A percentile compares a stretch with the other conserved stretches of the same genome.
Conservation (phyloP, 2,888 invertebrate genomes). For the Candidula unifasciata region DNA sequence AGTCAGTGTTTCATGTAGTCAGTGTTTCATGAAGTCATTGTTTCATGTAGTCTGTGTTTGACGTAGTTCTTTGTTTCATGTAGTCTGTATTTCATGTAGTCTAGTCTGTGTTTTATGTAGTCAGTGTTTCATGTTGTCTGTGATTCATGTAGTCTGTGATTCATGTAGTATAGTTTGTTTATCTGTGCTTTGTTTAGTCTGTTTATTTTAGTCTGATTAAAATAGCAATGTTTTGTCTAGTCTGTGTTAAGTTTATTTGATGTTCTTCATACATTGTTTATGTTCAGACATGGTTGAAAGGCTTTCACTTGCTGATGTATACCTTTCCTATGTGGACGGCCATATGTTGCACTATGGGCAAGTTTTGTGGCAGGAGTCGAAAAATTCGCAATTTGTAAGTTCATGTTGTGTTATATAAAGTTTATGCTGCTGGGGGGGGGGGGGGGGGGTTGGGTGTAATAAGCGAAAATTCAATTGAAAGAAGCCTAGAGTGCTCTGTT, state of each 20-base stretch:
- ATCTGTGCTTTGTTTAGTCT: background rate
- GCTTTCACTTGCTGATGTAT: slow-evolving; percentile 65
- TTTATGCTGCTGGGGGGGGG: background rate
- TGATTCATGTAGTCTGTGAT: too few relatives aligned
- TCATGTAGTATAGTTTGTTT: background rate
- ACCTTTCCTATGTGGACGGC: slow-evolving; percentile 71
- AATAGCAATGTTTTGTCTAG: background rate
- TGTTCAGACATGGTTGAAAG: slow-evolving; percentile 63
- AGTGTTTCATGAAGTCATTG: too few relatives aligned
- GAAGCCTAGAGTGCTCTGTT: background rate
- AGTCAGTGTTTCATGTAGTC: too few relatives aligned
- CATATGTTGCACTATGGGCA: slow-evolving; percentile 70
- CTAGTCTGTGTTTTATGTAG: too few relatives aligned
- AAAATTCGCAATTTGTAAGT: slow-evolving; percentile 70
- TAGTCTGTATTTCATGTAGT: too few relatives aligned
- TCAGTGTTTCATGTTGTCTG: too few relatives aligned
- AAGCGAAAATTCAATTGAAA: background rate
- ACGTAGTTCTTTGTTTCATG: too few relatives aligned
- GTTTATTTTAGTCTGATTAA: too few relatives aligned
- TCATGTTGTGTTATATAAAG: too few relatives aligned
- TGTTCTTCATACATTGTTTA: background rate
- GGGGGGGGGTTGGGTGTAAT: background rate
- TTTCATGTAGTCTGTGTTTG: too few relatives aligned
- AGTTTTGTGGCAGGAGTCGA: slow-evolving; percentile 66
- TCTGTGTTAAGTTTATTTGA: too few relatives aligned